phyloP scores from a whole-genome alignment of 2,797 vertebrate species.

The Cottoperca gobio region DNA sequence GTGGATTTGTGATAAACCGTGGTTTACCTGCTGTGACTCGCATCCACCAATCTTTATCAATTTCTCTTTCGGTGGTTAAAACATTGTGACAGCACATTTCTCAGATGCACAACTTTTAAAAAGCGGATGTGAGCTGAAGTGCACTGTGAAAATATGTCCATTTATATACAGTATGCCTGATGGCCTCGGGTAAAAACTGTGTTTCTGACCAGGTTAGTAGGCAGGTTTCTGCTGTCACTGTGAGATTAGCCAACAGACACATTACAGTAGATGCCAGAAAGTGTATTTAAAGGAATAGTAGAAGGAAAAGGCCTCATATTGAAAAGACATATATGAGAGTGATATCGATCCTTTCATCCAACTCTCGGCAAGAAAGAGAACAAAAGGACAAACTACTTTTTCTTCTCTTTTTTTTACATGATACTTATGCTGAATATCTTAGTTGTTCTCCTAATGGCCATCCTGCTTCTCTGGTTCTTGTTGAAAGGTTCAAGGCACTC shows the following conservation, averaged over 20 bases:
- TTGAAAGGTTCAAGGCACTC: neutral
- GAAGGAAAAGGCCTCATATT: no score
- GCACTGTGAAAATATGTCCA: neutral
- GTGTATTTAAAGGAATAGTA: neutral
- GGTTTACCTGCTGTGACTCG: constrained; percentile 26
- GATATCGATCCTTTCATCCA: neutral
- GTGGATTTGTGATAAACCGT: constrained; percentile 28
- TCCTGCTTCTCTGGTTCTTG: neutral
- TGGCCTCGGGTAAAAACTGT: neutral
- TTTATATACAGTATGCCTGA: neutral
- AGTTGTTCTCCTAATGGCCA: neutral
- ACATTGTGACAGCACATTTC: constrained; percentile 37
- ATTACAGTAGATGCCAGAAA: neutral
- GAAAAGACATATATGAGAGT: neutral
- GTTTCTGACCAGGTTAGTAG: constrained; percentile 9
- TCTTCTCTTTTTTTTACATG: neutral
- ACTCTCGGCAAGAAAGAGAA: neutral
- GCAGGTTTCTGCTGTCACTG: neutral
- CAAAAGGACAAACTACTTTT: neutral
- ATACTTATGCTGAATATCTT: neutral
- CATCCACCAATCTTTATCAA: constrained; percentile 25
- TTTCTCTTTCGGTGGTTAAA: constrained; percentile 21
- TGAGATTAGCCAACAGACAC: neutral
- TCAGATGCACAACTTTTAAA: neutral
- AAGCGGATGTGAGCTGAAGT: constrained; percentile 9